Conservation (phyloP, 2,888 invertebrate species). For the Cheilosia scutellata region DNA sequence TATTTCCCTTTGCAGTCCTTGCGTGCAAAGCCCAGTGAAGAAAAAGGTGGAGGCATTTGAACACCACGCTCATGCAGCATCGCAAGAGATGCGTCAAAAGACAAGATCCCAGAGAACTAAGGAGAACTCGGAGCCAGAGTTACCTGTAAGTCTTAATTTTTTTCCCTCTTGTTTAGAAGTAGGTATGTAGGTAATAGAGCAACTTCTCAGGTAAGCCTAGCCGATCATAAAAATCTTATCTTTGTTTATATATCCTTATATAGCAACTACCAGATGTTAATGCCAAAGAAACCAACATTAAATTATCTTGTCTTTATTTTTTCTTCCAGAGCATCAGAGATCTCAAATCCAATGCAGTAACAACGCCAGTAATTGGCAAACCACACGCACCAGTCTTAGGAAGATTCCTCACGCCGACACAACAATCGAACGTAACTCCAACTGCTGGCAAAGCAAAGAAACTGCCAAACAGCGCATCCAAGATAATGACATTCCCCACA, state of each 20-base stretch:
- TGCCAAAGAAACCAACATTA: too few relatives aligned
- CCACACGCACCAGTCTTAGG: slow-evolving; percentile 79
- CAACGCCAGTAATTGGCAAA: slow-evolving; percentile 81
- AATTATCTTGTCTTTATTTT: background rate
- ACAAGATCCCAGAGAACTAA: slow-evolving; percentile 79
- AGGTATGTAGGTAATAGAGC: too few relatives aligned
- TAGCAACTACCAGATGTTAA: too few relatives aligned
- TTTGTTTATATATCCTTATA: too few relatives aligned
- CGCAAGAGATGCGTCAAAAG: slow-evolving; percentile 73
- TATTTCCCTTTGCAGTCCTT: slow-evolving; percentile 85
- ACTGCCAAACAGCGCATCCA: slow-evolving; percentile 81
- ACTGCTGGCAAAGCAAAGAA: slow-evolving; percentile 79
- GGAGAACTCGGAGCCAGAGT: slow-evolving; percentile 79
- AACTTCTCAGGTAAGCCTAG: too few relatives aligned
- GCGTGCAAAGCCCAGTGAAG: slow-evolving; percentile 86
- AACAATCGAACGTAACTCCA: slow-evolving; percentile 77
- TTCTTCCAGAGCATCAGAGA: slow-evolving; percentile 43
- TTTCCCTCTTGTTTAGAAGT: background rate
- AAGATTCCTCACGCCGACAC: slow-evolving; percentile 82
- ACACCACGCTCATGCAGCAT: slow-evolving; percentile 80
- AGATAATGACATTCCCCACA: slow-evolving; percentile 77
- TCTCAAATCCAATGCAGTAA: slow-evolving; percentile 64
- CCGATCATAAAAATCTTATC: too few relatives aligned
- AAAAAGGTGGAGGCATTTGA: slow-evolving; percentile 87
- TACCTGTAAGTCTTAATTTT: slow-evolving; percentile 77